These are phyloP conservation scores for Drosophila maculinotata DNA, from an alignment of 2,888 invertebrate genomes.

Conservation along the genomic window DNA sequence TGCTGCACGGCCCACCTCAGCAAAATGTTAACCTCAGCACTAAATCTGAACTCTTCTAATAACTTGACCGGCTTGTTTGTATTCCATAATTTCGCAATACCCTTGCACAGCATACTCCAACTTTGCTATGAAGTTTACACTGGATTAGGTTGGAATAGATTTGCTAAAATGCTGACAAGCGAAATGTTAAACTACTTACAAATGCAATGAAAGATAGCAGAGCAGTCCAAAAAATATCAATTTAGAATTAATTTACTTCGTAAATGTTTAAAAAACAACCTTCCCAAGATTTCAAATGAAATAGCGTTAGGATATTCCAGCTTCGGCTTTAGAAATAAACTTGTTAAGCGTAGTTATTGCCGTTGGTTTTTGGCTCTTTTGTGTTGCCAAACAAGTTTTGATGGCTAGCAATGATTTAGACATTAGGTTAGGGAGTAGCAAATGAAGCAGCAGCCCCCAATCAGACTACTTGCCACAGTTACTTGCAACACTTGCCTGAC, in stretches of 20 bases:
- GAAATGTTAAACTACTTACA: too few species aligned
- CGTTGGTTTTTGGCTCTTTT: constrained; percentile 29
- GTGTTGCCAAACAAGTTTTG: constrained; percentile 39
- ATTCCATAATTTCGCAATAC: constrained; percentile 26
- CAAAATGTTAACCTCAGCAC: constrained; percentile 58
- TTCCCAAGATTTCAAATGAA: too few species aligned
- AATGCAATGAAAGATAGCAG: too few species aligned
- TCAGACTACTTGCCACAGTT: constrained; percentile 24
- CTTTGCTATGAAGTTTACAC: background rate
- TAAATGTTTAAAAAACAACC: too few species aligned
- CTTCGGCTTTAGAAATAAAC: background rate
- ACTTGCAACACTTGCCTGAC: background rate
- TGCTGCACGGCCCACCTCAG: constrained; percentile 41
- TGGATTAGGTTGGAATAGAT: background rate
- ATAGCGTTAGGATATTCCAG: constrained; percentile 2
- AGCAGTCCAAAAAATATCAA: too few species aligned
- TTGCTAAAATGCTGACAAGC: too few species aligned
- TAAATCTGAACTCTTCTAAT: constrained; percentile 53
- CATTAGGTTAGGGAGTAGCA: constrained; percentile 50
- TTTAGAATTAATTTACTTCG: too few species aligned
- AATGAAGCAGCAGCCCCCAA: constrained; percentile 39
- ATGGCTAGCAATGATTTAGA: constrained; percentile 54
- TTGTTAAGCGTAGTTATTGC: constrained; percentile 19
- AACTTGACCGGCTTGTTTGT: constrained; percentile 50
- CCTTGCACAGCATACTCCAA: background rate